These are phyloP conservation scores for Manis pentadactyla DNA, from an alignment of 2,797 vertebrate species.

Conservation along the genomic window DNA sequence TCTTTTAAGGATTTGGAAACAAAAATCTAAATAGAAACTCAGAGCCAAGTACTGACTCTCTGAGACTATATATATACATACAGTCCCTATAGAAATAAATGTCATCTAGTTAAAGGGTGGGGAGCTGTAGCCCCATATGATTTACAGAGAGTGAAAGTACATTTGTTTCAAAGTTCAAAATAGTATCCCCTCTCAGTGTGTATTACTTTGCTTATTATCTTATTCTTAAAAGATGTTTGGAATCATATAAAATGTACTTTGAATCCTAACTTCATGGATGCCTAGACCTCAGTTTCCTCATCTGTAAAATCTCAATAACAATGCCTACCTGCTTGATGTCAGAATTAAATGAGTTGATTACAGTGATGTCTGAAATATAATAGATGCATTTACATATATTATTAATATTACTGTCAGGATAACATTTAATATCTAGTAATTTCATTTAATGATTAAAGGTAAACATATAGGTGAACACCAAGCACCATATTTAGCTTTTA, in stretches of 20 bases:
- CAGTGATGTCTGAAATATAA: background rate
- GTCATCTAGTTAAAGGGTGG: background rate
- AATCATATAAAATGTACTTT: background rate
- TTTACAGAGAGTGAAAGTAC: background rate
- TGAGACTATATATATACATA: background rate
- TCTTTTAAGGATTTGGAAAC: conserved; percentile 39
- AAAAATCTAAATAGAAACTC: conserved; percentile 37
- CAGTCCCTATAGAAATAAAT: background rate
- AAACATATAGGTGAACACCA: too few relatives aligned
- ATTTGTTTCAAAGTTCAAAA: background rate
- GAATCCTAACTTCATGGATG: background rate
- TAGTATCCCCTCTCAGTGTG: background rate
- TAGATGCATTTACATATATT: background rate
- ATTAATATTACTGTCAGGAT: background rate
- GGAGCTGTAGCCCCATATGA: background rate
- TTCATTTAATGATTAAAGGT: background rate
- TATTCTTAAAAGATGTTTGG: background rate
- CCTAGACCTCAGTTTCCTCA: background rate
- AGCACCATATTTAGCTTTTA: background rate
- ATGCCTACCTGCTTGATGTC: background rate
- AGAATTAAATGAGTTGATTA: background rate
- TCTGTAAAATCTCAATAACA: background rate
- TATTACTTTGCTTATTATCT: background rate
- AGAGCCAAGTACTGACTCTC: background rate
- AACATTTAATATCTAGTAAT: background rate